These are phyloP conservation scores for Nomada lathburiana DNA, from an alignment of 2,888 invertebrate genomes.

Conservation along the genomic window DNA sequence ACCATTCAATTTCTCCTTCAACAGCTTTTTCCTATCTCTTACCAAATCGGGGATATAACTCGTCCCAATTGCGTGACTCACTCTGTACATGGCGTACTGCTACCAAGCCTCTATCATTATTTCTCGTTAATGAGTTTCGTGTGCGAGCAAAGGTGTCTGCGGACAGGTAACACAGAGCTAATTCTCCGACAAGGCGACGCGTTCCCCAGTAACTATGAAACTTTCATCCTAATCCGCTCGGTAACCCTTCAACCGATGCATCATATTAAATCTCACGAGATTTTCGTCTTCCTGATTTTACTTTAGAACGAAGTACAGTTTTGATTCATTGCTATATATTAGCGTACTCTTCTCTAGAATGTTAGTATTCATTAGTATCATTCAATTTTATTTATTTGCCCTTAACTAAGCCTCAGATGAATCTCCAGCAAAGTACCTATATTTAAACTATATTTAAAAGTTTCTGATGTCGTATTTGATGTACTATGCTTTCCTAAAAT, in stretches of 20 bases:
- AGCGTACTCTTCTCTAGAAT: neutral
- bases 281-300: slow-evolving; percentile 3
- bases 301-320: neutral
- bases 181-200: slow-evolving; percentile 50
- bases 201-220: slow-evolving; percentile 61
- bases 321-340: slow-evolving; percentile 23
- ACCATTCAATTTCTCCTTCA: neutral
- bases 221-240: slow-evolving; percentile 61
- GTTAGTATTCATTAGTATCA: too few species aligned
- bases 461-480: too few species aligned
- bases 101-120: neutral
- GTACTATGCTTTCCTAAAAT: too few species aligned
- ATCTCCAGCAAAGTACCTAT: too few species aligned
- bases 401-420: too few species aligned
- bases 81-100: neutral
- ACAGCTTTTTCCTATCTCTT: neutral
- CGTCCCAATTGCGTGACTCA: neutral
- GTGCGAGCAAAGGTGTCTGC: slow-evolving; percentile 33
- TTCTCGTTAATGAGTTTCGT: slow-evolving; percentile 42
- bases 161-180: slow-evolving; percentile 39
- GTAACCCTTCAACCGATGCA: slow-evolving; percentile 46
- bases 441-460: too few species aligned
- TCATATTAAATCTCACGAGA: slow-evolving; percentile 56
- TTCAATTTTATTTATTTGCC: too few species aligned
- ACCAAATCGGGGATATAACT: neutral